Percentiles rank a stretch among this genome's conserved stretches.
phyloP scores from a whole-genome alignment of 2,113 vertebrate genomes.

The Scomber colias region DNA sequence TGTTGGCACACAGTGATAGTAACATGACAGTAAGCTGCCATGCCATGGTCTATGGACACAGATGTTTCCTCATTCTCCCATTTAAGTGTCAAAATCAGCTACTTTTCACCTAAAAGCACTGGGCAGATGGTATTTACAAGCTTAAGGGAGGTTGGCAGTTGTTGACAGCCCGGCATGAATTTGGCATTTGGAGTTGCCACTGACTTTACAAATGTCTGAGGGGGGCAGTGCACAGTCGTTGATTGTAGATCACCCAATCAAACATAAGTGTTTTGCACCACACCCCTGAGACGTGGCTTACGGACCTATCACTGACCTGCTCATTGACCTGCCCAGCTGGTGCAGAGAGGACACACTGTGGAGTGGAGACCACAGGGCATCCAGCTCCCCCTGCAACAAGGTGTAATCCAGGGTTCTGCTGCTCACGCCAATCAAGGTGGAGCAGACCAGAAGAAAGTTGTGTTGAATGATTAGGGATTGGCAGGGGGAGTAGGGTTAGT shows the following conservation, averaged over 20 bases:
- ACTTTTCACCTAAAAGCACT: conserved; percentile 44
- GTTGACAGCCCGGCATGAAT: conserved; percentile 54
- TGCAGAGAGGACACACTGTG: conserved; percentile 85
- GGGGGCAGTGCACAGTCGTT: conserved; percentile 51
- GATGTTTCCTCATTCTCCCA: conserved; percentile 4
- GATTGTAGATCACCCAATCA: conserved; percentile 39
- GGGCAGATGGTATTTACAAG: conserved; percentile 64
- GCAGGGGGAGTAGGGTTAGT: conserved; percentile 62
- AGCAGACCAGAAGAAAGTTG: conserved; percentile 53
- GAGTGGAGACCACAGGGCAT: conserved; percentile 87
- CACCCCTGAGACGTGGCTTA: conserved; percentile 56
- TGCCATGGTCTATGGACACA: conserved; percentile 35
- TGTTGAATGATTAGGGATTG: conserved; percentile 57
- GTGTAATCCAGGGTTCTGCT: conserved; percentile 85
- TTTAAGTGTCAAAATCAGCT: conserved; percentile 23
- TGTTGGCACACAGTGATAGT: conserved; percentile 62
- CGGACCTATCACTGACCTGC: conserved; percentile 85
- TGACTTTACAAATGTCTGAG: conserved; percentile 43
- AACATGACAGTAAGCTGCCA: conserved; percentile 44
- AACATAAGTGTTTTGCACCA: conserved; percentile 47
- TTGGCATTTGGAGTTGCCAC: conserved; percentile 54
- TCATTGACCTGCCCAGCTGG: conserved; percentile 88
- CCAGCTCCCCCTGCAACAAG: conserved; percentile 85
- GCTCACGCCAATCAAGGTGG: conserved; percentile 67
- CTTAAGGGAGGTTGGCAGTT: conserved; percentile 51